Percentiles rank a stretch among this genome's conserved stretches.
Evolutionary conservation across 2,113 vertebrate species (phyloP).

Genomic region (Cottus gobio): DNA sequence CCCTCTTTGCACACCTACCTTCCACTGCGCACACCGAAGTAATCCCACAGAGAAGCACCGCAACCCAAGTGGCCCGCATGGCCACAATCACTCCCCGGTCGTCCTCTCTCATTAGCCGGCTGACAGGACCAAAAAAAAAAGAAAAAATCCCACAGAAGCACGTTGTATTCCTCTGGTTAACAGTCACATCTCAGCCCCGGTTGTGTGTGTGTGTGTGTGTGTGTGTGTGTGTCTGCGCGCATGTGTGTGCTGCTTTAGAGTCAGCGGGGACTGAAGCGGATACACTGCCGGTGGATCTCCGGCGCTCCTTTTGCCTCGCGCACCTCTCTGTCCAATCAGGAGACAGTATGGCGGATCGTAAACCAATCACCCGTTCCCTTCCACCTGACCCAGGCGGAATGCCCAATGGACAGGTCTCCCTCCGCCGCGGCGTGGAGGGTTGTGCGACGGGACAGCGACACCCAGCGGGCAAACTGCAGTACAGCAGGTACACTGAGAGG

Average conservation of each 20-base stretch:
- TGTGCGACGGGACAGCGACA: conserved; percentile 48
- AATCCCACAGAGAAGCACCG: conserved; percentile 65
- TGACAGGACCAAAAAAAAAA: conserved; percentile 14
- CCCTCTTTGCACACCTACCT: conserved; percentile 69
- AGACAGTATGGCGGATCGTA: conserved; percentile 55
- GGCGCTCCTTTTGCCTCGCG: conserved; percentile 26
- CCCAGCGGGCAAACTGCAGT: conserved; percentile 24
- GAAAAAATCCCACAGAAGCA: conserved; percentile 53
- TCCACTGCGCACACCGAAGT: conserved; percentile 75
- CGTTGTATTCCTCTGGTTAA: conserved; percentile 56
- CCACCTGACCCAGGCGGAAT: conserved; percentile 67
- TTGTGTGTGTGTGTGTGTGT: not conserved
- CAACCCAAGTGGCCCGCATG: conserved; percentile 62
- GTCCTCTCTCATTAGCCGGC: conserved; percentile 61
- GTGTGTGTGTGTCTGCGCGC: not conserved
- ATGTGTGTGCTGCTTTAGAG: conserved; percentile 14
- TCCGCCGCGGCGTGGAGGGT: not conserved
- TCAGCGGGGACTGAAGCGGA: conserved; percentile 49
- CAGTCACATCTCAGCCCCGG: conserved; percentile 71
- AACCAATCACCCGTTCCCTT: conserved; percentile 75
- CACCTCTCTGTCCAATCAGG: conserved; percentile 74
- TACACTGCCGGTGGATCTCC: conserved; percentile 27
- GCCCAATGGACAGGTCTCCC: conserved; percentile 53
- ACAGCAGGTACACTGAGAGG: not conserved
- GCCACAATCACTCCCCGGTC: conserved; percentile 29